Base-by-base conservation (phyloP, 2,888 invertebrate genomes). In the Tetragnatha montana region DNA sequence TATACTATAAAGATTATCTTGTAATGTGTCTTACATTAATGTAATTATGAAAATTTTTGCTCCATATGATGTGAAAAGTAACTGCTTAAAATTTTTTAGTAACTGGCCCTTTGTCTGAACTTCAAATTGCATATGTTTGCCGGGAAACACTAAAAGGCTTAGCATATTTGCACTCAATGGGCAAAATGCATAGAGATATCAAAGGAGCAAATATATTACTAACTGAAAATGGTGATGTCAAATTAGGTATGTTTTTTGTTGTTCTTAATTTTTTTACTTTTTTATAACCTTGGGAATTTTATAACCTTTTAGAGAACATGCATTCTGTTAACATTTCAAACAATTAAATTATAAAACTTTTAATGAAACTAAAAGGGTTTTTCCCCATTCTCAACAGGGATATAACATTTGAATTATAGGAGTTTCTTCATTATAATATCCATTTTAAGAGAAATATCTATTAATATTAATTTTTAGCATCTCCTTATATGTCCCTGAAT, bases 41-140 rank as follows among this genome's bases (percentile, higher is more conserved):
- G 69, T 4, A 69, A 69, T 7, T 69, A 4, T 69, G 14, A 69
- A n/a, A n/a, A n/a, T 70, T 47, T 81, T 70, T 81, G 22, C 3
- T 22, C 21, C 35, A 69, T 69, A 14, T 69, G 6, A 8, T 19
- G 6, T 60, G 47, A n/a, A 19, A 17, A 7, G 22, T 70, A 35
- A 35, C 4, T 35, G 35, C 35, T 84, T 70, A 7, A 6, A 17
- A 35, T 17, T 71, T 50, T 82, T 21, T 51, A 91, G 91, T 91
- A 51, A 91, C 90, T 35, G 91, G 91, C 7, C 91, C 91, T 51
- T 94, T 99, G 91, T 95, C 96, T 0, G 99, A 99, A 94, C 95
- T 96, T 91, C 99, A 99, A 94, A 99, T 99, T 92, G 98, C 99
- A 0, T 99, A 98, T 93, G 98, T 99, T 96, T 98, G 98, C 93